Evolutionary conservation across 2,797 vertebrate species (phyloP).

Genomic region (Miichthys miiuy): DNA sequence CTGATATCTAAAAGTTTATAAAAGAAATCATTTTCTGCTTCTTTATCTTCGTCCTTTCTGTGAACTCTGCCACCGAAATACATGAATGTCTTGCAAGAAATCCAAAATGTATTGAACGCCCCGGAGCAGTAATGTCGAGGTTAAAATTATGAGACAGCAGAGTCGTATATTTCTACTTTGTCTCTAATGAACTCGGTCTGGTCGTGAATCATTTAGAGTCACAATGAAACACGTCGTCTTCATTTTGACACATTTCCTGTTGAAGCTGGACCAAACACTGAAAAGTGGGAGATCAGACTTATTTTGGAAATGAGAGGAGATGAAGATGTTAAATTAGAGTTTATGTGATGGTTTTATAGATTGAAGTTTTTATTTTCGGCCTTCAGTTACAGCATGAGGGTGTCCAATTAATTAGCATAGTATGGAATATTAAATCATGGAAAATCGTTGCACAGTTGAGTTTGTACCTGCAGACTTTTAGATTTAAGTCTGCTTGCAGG

Average conservation of each 20-base stretch:
- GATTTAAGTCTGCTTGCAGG: not conserved
- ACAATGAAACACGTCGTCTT: not conserved
- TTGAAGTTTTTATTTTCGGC: not conserved
- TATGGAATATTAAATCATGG: not conserved
- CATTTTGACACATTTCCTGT: not conserved
- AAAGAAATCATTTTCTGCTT: not conserved
- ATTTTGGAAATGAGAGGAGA: not conserved
- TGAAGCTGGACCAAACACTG: not conserved
- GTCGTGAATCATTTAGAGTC: conserved; percentile 40
- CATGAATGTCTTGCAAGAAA: conserved; percentile 1
- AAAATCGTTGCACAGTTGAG: not conserved
- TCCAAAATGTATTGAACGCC: conserved; percentile 9
- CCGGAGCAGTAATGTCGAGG: not conserved
- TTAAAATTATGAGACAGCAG: conserved; percentile 21
- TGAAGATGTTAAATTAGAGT: not conserved
- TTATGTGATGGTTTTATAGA: not conserved
- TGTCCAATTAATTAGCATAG: not conserved
- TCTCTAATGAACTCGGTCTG: conserved; percentile 21
- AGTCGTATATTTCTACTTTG: conserved; percentile 14
- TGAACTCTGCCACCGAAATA: conserved; percentile 2
- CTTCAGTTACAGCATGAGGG: not conserved
- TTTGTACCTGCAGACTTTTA: not conserved
- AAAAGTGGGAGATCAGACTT: not conserved
- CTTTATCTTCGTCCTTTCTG: not conserved
- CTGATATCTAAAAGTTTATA: not conserved